Conservation (phyloP, 35 echinoderm and acorn worm species). For the Apostichopus californicus region DNA sequence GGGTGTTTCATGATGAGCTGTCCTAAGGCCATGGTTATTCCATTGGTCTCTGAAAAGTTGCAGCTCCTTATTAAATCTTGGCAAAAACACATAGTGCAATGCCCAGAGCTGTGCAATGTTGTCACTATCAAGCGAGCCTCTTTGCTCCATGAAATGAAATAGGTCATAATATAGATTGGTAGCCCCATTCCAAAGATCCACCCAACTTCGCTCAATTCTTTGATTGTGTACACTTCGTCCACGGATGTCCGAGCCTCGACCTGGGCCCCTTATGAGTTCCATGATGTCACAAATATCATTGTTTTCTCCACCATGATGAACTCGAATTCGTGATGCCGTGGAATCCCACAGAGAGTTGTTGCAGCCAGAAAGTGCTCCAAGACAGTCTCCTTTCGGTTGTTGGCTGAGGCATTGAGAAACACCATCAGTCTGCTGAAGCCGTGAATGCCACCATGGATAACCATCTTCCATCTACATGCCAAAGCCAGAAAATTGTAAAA, state of each 20-base stretch:
- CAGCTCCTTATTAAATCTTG: constrained; percentile 53
- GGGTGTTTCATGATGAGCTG: constrained; percentile 30
- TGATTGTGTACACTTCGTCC: constrained; percentile 66
- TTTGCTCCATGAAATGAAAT: constrained; percentile 53
- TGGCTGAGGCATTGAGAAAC: constrained; percentile 29
- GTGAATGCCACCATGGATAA: constrained; percentile 63
- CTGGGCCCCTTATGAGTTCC: constrained; percentile 26
- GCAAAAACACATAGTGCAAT: constrained; percentile 63
- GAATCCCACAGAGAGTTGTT: constrained; percentile 23
- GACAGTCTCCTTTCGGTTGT: constrained; percentile 56
- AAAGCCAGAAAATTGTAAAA: too few relatives aligned
- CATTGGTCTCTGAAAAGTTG: constrained; percentile 25
- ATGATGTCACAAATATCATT: constrained; percentile 55
- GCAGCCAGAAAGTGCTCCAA: constrained; percentile 25
- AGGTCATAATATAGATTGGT: constrained; percentile 65
- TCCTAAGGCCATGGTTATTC: constrained; percentile 66
- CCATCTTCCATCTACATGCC: constrained; percentile 54
- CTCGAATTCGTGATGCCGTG: constrained; percentile 45
- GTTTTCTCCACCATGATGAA: constrained; percentile 53
- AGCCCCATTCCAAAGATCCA: constrained; percentile 58
- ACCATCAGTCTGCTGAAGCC: constrained; percentile 27
- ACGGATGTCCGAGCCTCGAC: constrained; percentile 33
- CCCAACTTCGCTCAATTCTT: constrained; percentile 53
- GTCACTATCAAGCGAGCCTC: constrained; percentile 16
- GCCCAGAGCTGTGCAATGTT: constrained; percentile 59